phyloP scores from a whole-genome alignment of 2,113 vertebrate genomes.

The Peromyscus leucopus region DNA sequence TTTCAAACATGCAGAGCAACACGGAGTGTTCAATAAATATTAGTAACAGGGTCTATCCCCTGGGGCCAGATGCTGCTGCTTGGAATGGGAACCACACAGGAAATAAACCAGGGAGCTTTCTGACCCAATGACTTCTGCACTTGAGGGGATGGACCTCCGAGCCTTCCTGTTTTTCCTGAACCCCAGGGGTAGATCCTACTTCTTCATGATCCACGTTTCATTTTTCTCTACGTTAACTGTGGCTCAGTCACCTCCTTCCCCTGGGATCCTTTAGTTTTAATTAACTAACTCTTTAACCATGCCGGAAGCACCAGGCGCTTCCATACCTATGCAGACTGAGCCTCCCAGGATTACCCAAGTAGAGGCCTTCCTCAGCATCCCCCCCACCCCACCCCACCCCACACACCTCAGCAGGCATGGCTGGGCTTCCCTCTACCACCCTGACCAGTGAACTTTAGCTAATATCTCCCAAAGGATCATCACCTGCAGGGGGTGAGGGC shows the following conservation, averaged over 20 bases:
- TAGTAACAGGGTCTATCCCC: neutral
- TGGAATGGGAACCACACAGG: neutral
- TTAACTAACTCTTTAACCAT: neutral
- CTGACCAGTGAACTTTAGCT: too few species aligned
- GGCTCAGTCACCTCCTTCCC: neutral
- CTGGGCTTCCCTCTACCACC: too few species aligned
- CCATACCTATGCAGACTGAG: too few species aligned
- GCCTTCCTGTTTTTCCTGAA: neutral
- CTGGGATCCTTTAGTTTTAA: neutral
- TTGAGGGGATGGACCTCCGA: neutral
- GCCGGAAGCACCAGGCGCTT: neutral
- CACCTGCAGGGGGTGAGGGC: neutral
- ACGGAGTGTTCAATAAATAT: neutral
- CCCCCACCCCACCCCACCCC: neutral
- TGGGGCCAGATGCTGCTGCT: neutral
- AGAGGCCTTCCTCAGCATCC: neutral
- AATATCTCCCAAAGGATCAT: neutral
- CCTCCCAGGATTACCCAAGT: neutral
- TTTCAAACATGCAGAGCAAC: neutral
- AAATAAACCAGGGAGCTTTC: neutral
- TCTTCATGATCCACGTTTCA: neutral
- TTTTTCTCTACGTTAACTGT: conserved; percentile 11
- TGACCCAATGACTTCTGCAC: neutral
- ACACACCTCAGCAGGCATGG: neutral
- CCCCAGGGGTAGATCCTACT: neutral